Conservation (phyloP, 2,888 invertebrate species). For the Nemoura dubitans region DNA sequence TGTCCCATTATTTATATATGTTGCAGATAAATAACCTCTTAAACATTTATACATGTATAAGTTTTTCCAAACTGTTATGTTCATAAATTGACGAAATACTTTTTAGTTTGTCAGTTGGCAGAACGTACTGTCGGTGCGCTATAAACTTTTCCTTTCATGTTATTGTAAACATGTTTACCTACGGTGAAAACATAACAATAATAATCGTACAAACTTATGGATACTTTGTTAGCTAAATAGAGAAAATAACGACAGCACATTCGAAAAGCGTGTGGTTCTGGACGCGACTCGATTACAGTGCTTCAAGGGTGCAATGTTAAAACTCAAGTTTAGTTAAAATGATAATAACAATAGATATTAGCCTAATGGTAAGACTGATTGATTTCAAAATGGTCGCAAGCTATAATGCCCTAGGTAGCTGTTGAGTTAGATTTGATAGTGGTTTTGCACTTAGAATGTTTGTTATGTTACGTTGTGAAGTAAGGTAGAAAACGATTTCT, state of each 20-base stretch:
- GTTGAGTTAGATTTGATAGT: constrained; percentile 35
- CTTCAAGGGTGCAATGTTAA: not conserved
- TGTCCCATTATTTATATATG: no score
- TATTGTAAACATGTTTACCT: constrained; percentile 12
- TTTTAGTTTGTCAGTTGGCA: not conserved
- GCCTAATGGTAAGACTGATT: constrained; percentile 39
- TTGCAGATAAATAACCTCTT: no score
- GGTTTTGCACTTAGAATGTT: not conserved
- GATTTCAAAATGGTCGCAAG: constrained; percentile 41
- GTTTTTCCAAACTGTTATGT: not conserved
- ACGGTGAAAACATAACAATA: constrained; percentile 12
- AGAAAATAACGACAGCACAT: not conserved
- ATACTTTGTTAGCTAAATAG: not conserved
- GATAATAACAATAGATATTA: constrained; percentile 5
- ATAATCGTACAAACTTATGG: not conserved
- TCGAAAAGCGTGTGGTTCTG: not conserved
- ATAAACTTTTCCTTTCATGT: constrained; percentile 12
- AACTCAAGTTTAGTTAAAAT: not conserved
- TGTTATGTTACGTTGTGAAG: not conserved
- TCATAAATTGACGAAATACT: not conserved
- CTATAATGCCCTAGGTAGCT: constrained; percentile 18
- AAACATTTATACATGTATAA: no score
- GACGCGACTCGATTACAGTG: not conserved
- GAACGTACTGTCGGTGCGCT: not conserved
- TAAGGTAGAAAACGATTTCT: constrained; percentile 18